Conservation (phyloP, 2,888 invertebrate species). For the Brachyopa scutellaris region DNA sequence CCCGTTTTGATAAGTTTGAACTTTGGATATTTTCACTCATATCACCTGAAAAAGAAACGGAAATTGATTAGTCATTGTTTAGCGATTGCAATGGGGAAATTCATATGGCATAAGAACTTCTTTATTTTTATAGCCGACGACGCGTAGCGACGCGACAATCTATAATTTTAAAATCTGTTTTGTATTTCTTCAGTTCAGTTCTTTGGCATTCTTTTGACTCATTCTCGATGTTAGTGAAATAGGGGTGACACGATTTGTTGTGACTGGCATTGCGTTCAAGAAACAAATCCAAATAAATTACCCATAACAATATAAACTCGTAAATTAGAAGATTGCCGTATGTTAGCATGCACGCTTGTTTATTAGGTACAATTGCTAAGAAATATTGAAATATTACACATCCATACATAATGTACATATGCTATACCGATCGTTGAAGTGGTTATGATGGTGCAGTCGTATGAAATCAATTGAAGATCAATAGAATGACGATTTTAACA, state of each 20-base stretch:
- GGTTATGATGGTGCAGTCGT: too few species aligned
- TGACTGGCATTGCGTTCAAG: background rate
- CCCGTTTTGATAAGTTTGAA: conserved; percentile 32
- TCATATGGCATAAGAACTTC: too few species aligned
- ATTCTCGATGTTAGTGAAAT: conserved; percentile 9
- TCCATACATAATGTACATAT: too few species aligned
- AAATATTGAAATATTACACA: too few species aligned
- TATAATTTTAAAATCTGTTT: conserved; percentile 29
- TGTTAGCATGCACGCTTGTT: too few species aligned
- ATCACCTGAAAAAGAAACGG: conserved; percentile 64
- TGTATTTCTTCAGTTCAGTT: conserved; percentile 13
- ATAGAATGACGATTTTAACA: too few species aligned
- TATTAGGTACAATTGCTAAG: too few species aligned
- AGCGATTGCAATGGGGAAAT: background rate
- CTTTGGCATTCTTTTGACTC: too few species aligned
- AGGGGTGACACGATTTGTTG: conserved; percentile 15
- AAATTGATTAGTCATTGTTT: conserved; percentile 27
- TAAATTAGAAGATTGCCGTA: background rate
- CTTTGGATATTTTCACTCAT: conserved; percentile 55
- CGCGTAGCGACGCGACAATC: too few species aligned
- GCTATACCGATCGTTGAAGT: too few species aligned
- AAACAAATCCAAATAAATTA: background rate
- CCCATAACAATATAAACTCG: background rate
- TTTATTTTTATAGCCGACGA: too few species aligned
- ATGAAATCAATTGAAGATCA: too few species aligned